Percentiles rank a stretch among this genome's conserved stretches.
Conservation (phyloP, 2,797 vertebrate species). For the Pseudopleuronectes americanus region DNA sequence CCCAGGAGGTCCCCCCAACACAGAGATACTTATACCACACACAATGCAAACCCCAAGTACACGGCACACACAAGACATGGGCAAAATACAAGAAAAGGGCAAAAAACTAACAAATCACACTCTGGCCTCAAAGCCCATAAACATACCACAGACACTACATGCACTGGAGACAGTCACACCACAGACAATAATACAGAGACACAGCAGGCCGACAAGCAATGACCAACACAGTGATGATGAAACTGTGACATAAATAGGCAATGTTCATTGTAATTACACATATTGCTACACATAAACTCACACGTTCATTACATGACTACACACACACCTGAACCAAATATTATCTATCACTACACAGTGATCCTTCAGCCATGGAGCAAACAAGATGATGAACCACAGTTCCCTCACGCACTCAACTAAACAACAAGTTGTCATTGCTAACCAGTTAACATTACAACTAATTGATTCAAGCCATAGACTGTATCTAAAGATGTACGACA, state of each 20-base stretch:
- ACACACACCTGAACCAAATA: constrained; percentile 28
- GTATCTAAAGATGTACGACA: no score
- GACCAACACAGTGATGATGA: constrained; percentile 26
- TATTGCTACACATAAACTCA: background rate
- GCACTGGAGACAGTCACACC: constrained; percentile 62
- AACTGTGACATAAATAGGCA: constrained; percentile 40
- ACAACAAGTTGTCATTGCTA: background rate
- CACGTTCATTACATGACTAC: background rate
- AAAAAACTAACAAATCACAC: constrained; percentile 42
- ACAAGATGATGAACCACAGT: constrained; percentile 8
- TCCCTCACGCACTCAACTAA: constrained; percentile 11
- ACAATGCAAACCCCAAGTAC: constrained; percentile 37
- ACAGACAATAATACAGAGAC: constrained; percentile 52
- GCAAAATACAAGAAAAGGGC: constrained; percentile 24
- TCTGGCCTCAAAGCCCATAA: constrained; percentile 28
- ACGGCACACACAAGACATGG: constrained; percentile 30
- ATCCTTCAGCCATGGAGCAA: background rate
- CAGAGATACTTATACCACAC: constrained; percentile 87
- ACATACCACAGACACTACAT: constrained; percentile 50
- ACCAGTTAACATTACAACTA: constrained; percentile 1
- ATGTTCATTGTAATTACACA: background rate
- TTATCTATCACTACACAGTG: constrained; percentile 4
- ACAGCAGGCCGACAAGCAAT: constrained; percentile 71
- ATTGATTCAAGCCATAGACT: background rate
- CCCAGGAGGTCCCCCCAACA: constrained; percentile 83